phyloP scores from a whole-genome alignment of 2,113 vertebrate genomes.

The Tyrannus savana region DNA sequence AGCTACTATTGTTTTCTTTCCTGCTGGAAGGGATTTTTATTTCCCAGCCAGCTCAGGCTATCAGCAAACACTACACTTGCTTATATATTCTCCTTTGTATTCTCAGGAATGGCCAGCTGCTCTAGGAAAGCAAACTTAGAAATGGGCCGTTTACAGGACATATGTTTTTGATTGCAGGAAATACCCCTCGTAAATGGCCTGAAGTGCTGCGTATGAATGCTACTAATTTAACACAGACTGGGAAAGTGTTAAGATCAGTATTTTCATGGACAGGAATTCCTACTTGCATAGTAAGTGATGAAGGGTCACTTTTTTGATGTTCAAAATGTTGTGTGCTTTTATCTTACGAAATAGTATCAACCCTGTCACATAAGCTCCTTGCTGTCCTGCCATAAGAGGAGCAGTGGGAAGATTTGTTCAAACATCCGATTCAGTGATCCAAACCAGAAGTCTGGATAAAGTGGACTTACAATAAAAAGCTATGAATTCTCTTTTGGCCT shows the following conservation, averaged over 20 bases:
- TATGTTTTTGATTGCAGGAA: conserved; percentile 63
- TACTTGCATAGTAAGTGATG: conserved; percentile 30
- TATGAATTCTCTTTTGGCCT: not conserved
- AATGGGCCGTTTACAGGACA: not conserved
- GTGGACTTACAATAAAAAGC: not conserved
- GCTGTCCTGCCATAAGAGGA: not conserved
- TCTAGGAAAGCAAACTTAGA: conserved; percentile 51
- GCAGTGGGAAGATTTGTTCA: conserved; percentile 2
- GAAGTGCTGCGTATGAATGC: conserved; percentile 31
- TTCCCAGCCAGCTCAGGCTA: not conserved
- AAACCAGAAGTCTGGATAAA: conserved; percentile 41
- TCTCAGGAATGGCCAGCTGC: conserved; percentile 47
- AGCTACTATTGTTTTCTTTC: conserved; percentile 13
- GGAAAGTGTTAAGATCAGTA: conserved; percentile 44
- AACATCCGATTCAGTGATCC: not conserved
- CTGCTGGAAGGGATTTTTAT: not conserved
- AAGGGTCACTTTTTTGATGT: conserved; percentile 43
- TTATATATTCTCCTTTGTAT: conserved; percentile 52
- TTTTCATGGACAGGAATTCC: conserved; percentile 33
- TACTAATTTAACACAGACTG: conserved; percentile 57
- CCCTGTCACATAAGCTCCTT: not conserved
- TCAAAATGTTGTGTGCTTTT: conserved; percentile 8
- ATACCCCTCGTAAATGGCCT: conserved; percentile 52
- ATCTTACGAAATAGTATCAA: not conserved
- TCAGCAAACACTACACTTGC: conserved; percentile 7